phyloP scores from a whole-genome alignment of 2,888 invertebrate genomes.

The Macrosiphum euphorbiae region DNA sequence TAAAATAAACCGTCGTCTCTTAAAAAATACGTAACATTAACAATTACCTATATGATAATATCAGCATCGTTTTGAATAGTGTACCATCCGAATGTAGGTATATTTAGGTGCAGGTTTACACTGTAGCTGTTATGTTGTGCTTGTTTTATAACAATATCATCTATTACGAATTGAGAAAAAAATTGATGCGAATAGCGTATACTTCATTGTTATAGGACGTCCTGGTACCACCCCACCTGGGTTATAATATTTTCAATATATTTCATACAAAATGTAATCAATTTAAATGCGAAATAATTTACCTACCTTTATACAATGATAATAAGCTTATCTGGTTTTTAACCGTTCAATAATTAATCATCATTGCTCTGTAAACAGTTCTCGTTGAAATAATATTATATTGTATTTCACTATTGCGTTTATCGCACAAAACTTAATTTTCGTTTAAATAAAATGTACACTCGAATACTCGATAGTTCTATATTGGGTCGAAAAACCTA shows the following conservation, averaged over 20 bases:
- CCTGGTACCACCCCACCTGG: too few relatives aligned
- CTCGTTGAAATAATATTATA: background rate
- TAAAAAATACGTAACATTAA: background rate
- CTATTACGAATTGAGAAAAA: background rate
- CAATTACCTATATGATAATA: background rate
- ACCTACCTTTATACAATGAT: background rate
- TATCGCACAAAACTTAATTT: background rate
- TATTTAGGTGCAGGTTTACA: background rate
- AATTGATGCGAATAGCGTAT: background rate
- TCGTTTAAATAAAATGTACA: background rate
- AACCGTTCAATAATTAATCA: background rate
- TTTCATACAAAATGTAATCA: background rate
- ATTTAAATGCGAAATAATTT: background rate
- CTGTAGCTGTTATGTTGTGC: background rate
- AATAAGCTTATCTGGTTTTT: background rate
- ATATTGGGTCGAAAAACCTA: background rate
- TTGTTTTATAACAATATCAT: background rate
- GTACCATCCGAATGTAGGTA: background rate
- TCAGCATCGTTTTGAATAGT: background rate
- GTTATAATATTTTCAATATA: background rate
- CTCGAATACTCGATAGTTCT: background rate
- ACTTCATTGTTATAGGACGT: background rate
- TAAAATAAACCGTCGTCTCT: background rate
- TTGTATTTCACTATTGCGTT: background rate
- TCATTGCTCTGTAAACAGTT: background rate